Evolutionary conservation across 2,113 vertebrate genomes (phyloP), one percentile per base, ranked within the genome.

Genomic region (Falcunculus frontatus): DNA sequence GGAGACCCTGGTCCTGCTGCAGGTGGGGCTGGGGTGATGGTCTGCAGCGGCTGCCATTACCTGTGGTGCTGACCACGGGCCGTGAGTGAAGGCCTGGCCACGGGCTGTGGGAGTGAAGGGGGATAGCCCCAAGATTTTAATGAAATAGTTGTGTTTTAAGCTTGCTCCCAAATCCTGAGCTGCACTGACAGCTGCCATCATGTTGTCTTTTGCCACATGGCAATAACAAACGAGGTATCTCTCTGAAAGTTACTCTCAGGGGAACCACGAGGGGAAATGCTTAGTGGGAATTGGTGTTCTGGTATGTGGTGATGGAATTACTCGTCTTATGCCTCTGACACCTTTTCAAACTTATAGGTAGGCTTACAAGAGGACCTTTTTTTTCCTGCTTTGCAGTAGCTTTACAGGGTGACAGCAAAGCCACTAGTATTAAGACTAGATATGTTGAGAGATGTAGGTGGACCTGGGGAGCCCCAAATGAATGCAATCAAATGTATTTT

Each of bases 181-280:
- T 20, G 5, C 10, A 2, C 6, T 27, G 57, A 25, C 29, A 23
- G 7, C n/a, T 30, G 5, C 13, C 10, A 0, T 33, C 13, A 2
- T 3, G 23, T 13, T 23, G 1, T 23, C 16, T 33, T 76, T 35
- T 35, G 14, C 19, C 13, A 5, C 1, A 0, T 29, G 26, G 20
- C 13, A 19, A 4, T 41, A 19, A 15, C 4, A 3, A 73, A 21
- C 7, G 30, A 20, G 14, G 1, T 20, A 12, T 9, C 4, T 2
- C 14, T 32, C 11, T 32, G 5, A 6, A 70, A 65, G 30, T 29
- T 13, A 37, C 25, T 70, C 32, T 62, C 56, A 76, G 47, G 14
- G 25, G n/a, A 79, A 0, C 1, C 20, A 0, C 0, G 16, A 32
- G 7, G 35, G n/a, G 32, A 27, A 44, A 55, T 5, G 1, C 2